Evolutionary conservation across 2,113 vertebrate species (phyloP).

Genomic region (Chloebia gouldiae): DNA sequence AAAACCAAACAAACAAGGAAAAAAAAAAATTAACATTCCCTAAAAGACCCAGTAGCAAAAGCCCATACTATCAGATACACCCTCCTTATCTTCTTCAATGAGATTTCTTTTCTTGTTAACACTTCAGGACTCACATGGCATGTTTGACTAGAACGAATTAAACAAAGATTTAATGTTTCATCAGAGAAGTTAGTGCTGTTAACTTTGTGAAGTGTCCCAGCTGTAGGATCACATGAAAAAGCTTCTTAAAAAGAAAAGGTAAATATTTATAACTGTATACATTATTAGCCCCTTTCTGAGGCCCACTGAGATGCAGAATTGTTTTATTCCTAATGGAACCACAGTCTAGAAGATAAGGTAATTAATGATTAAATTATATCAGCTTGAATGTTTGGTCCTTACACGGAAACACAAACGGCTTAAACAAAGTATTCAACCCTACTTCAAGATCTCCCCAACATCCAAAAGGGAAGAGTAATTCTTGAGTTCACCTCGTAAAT

Average conservation of each 20-base stretch:
- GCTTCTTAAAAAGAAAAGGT: neutral
- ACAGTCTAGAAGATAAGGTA: neutral
- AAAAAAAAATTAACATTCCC: neutral
- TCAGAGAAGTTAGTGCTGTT: neutral
- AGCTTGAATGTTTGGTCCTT: neutral
- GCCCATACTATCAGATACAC: neutral
- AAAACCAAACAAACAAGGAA: neutral
- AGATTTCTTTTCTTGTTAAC: neutral
- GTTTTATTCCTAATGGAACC: neutral
- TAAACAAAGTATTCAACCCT: neutral
- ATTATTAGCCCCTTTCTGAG: neutral
- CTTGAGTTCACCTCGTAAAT: neutral
- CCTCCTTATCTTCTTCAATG: neutral
- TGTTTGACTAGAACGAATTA: neutral
- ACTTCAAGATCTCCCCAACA: neutral
- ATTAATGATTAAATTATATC: neutral
- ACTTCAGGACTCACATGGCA: neutral
- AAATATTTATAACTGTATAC: conserved; percentile 16
- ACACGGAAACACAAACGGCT: neutral
- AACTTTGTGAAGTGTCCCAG: neutral
- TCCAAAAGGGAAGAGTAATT: neutral
- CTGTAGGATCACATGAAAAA: neutral
- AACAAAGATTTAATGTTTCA: neutral
- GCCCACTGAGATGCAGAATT: neutral
- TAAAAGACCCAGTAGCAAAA: neutral